Conservation (phyloP, 2,888 invertebrate genomes). For the Lasioglossum malachurum region DNA sequence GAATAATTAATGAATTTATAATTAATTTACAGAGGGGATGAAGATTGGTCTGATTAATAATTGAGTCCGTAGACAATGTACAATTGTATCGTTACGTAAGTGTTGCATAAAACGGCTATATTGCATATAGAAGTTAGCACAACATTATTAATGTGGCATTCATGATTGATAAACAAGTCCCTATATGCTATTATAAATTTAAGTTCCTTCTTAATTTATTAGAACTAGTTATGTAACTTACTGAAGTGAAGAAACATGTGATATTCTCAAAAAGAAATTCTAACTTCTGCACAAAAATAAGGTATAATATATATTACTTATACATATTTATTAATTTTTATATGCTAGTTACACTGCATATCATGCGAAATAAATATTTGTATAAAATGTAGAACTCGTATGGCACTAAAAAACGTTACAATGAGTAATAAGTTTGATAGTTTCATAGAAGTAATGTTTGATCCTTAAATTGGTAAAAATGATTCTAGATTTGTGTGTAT, state of each 20-base stretch:
- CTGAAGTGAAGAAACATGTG: slow-evolving; percentile 31
- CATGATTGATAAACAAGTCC: slow-evolving; percentile 35
- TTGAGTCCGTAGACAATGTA: slow-evolving; percentile 43
- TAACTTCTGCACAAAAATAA: slow-evolving; percentile 49
- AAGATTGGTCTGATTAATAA: slow-evolving; percentile 76
- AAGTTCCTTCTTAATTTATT: slow-evolving; percentile 32
- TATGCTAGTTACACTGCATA: slow-evolving; percentile 20
- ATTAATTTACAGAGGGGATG: slow-evolving; percentile 76
- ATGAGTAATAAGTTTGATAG: slow-evolving; percentile 19
- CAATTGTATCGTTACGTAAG: slow-evolving; percentile 12
- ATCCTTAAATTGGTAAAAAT: slow-evolving; percentile 15
- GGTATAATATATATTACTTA: slow-evolving; percentile 9
- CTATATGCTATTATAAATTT: slow-evolving; percentile 29
- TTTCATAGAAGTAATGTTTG: slow-evolving; percentile 20
- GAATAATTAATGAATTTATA: slow-evolving; percentile 52
- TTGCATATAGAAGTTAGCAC: slow-evolving; percentile 23
- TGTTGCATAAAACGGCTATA: slow-evolving; percentile 21
- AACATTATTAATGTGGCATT: slow-evolving; percentile 29
- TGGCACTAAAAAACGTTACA: slow-evolving; percentile 36
- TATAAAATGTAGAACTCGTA: slow-evolving; percentile 31
- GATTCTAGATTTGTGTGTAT: not conserved
- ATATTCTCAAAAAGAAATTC: slow-evolving; percentile 35
- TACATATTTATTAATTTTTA: slow-evolving; percentile 17
- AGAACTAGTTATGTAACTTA: not conserved
- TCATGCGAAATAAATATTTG: slow-evolving; percentile 37